These are phyloP conservation scores for Dipodomys ordii DNA, from an alignment of 2,113 vertebrate genomes.

Conservation along the genomic window DNA sequence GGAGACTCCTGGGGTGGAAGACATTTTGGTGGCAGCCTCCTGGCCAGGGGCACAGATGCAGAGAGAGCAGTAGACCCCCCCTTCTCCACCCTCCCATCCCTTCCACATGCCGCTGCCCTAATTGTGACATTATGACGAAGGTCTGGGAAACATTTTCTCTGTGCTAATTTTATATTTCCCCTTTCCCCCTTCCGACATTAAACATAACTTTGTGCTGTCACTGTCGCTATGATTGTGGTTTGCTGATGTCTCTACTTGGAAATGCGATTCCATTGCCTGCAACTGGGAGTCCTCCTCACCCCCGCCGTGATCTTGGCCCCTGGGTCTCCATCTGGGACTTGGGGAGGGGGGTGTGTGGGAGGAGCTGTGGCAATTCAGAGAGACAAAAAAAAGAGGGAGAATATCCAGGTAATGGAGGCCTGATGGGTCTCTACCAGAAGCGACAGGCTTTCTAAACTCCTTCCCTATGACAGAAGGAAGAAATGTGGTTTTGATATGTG, in stretches of 20 bases:
- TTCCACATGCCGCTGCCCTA: conserved; percentile 50
- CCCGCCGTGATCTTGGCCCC: background rate
- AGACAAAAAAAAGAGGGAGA: background rate
- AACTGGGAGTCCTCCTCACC: conserved; percentile 70
- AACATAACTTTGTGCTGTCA: conserved; percentile 84
- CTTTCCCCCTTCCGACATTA: conserved; percentile 76
- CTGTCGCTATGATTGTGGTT: conserved; percentile 82
- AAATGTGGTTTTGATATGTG: conserved; percentile 31
- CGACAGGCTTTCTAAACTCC: background rate
- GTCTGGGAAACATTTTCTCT: conserved; percentile 83
- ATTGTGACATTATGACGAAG: conserved; percentile 61
- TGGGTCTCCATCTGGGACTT: conserved; percentile 63
- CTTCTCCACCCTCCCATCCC: background rate
- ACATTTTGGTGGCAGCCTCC: background rate
- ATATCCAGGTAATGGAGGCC: background rate
- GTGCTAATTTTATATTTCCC: conserved; percentile 81
- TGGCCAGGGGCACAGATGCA: background rate
- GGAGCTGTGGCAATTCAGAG: background rate
- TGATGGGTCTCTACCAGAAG: background rate
- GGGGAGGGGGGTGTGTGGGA: background rate
- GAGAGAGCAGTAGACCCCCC: accelerated
- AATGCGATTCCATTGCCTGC: conserved; percentile 78
- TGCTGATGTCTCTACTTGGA: conserved; percentile 82
- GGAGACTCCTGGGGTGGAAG: background rate
- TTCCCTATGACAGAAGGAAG: background rate